Conservation (phyloP, 1,140 invertebrate species). For the Semibalanus balanoides region DNA sequence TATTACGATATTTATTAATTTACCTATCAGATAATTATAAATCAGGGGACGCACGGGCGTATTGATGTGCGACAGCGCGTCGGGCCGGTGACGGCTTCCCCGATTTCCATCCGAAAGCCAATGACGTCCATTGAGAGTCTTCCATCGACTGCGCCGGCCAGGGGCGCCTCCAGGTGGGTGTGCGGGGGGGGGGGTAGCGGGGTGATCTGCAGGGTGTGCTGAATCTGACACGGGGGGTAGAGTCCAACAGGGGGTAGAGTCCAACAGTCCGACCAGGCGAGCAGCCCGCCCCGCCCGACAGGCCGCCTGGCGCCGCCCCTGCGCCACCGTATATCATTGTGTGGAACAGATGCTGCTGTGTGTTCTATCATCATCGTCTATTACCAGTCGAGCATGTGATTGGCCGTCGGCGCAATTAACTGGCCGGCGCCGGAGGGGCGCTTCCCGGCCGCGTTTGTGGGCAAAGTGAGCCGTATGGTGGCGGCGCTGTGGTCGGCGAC, state of each 20-base stretch:
- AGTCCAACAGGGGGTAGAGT: no score
- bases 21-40: background rate
- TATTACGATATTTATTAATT: background rate
- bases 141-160: background rate
- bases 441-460: background rate
- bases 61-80: background rate
- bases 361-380: constrained; percentile 1
- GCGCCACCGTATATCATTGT: background rate
- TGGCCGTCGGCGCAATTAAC: background rate
- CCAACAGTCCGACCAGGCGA: no score
- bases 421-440: background rate
- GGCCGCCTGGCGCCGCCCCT: background rate
- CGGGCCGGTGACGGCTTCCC: background rate
- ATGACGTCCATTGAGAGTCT: background rate
- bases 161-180: background rate
- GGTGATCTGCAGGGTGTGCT: no score
- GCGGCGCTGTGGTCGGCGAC: no score
- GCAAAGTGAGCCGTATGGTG: background rate
- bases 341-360: background rate
- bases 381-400: constrained; percentile 1
- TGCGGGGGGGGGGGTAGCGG: no score
- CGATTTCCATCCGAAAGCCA: background rate
- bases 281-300: background rate
- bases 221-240: no score
- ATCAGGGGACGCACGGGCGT: background rate